Evolutionary conservation across 2,797 vertebrate genomes (phyloP), one percentile per base, ranked within the genome.

Genomic region (Hybognathus amarus): DNA sequence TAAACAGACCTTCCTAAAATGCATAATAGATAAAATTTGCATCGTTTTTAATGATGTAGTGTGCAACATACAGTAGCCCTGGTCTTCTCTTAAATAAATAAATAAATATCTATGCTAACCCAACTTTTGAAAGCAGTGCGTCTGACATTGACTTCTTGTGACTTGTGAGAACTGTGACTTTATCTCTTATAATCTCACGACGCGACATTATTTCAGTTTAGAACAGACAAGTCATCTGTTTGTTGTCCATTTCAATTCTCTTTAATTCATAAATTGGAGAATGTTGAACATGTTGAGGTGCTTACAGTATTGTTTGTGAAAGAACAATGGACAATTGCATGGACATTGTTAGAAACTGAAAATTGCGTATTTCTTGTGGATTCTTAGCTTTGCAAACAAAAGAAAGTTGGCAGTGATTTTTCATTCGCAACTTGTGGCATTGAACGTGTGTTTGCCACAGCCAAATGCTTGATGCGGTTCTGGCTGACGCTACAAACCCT

Each of bases 401-500:
- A n/a, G n/a, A 54, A 74, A 54, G n/a, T 45, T 42, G 52, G 18
- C 50, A 56, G 54, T n/a, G 20, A 36, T 36, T 11, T 18, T 56
- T n/a, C 5, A 36, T 63, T 27, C n/a, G n/a, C 40, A 20, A 12
- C 71, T 68, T 27, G 4, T 77, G 59, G 24, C 40, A 77, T 22
- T 77, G 40, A 77, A 47, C 24, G 17, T 77, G 59, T 64, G 76
- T 40, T 77, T 64, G 40, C 12, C 17, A 1, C n/a, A 56, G 80
- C 73, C 80, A 83, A 75, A 42, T 68, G 17, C 71, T 76, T 83
- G 47, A 68, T 76, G 36, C 12, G 1, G 80, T 76, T 42, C 67
- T 83, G 71, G 63, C 80, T 30, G 18, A 15, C 1, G 47, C 47
- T 67, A n/a, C 40, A 76, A 83, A 76, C 45, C 24, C 5, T 20